These are phyloP conservation scores for Seira ritae DNA, from an alignment of 2,888 invertebrate species.

Conservation along the genomic window DNA sequence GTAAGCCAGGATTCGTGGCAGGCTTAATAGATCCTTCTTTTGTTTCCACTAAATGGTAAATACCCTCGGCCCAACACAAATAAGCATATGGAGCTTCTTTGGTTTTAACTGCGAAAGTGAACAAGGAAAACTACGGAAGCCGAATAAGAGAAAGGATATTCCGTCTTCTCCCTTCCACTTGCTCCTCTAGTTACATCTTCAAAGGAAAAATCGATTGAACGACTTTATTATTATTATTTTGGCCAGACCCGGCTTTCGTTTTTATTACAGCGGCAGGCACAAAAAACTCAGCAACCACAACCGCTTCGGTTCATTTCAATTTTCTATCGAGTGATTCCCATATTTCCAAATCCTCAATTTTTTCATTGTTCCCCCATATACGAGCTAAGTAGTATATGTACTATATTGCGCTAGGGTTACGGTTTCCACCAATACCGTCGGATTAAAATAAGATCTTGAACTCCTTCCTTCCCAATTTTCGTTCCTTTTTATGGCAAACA, in stretches of 20 bases:
- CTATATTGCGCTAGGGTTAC: not conserved
- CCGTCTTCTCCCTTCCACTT: not conserved
- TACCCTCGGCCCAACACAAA: not conserved
- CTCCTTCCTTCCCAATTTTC: constrained; percentile 7
- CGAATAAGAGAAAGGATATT: not conserved
- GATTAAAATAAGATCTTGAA: constrained; percentile 2
- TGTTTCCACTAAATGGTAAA: constrained; percentile 6
- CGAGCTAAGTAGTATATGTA: not conserved
- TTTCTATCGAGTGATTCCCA: constrained; percentile 7
- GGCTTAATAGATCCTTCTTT: constrained; percentile 1
- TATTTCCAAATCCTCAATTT: constrained; percentile 7
- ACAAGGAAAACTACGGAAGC: not conserved
- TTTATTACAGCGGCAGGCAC: not conserved
- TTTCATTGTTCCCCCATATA: not conserved
- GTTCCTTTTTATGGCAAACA: not conserved
- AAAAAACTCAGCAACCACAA: constrained; percentile 6
- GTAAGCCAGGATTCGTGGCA: not conserved
- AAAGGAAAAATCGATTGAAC: constrained; percentile 45
- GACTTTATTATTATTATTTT: constrained; percentile 20
- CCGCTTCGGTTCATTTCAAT: constrained; percentile 11
- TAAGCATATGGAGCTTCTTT: not conserved
- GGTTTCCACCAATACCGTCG: not conserved
- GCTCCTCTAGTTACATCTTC: not conserved
- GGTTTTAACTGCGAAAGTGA: not conserved
- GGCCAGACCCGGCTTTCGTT: not conserved